phyloP scores from a whole-genome alignment of 2,797 vertebrate species.

The Enteromius treurensis region DNA sequence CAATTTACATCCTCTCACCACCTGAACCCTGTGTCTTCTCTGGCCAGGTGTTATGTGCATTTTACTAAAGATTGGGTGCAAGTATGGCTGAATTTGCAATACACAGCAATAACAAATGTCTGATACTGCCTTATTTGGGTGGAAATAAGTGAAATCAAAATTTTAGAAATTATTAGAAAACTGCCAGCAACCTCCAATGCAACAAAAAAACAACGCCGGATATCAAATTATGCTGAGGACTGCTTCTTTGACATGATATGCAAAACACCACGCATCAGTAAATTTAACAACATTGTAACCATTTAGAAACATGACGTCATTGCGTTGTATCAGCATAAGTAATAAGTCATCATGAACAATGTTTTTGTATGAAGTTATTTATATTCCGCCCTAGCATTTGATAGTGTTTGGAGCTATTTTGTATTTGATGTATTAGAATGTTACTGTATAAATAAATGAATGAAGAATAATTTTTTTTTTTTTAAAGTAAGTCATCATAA shows the following conservation, averaged over 20 bases:
- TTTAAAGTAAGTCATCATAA: background rate
- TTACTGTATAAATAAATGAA: too few relatives aligned
- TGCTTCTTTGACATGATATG: background rate
- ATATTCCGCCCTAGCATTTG: too few relatives aligned
- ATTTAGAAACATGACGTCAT: background rate
- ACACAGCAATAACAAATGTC: background rate
- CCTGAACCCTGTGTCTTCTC: slow-evolving; percentile 20
- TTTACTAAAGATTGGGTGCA: background rate
- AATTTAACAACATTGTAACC: background rate
- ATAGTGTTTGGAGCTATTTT: too few relatives aligned
- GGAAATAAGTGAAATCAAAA: too few relatives aligned
- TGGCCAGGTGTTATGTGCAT: slow-evolving; percentile 10
- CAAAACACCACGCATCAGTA: background rate
- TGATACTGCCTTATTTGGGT: background rate
- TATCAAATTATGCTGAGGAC: background rate
- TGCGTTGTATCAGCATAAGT: background rate
- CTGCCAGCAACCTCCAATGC: background rate
- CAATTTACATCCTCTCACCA: slow-evolving; percentile 24
- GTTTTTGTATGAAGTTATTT: too few relatives aligned
- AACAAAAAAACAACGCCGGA: background rate
- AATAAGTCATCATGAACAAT: background rate
- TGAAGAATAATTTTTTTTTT: too few relatives aligned
- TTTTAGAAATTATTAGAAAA: background rate
- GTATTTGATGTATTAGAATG: too few relatives aligned
- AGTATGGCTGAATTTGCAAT: background rate